Conservation (phyloP, 2,888 invertebrate genomes). For the Agrotis ipsilon region DNA sequence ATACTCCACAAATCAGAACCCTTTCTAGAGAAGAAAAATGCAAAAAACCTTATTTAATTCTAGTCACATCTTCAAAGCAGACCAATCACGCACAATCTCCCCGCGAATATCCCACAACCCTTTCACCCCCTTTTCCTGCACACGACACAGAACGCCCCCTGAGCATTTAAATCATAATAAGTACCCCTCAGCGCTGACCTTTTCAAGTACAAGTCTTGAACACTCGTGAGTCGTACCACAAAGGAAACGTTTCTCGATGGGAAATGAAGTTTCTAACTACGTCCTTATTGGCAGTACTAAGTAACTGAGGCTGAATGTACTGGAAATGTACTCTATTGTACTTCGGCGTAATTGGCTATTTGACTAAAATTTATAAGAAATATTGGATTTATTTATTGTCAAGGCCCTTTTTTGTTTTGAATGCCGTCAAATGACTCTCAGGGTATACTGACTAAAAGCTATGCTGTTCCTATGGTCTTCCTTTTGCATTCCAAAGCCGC, state of each 20-base stretch:
- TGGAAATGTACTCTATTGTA: neutral
- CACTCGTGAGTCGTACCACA: constrained; percentile 32
- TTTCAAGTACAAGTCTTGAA: constrained; percentile 39
- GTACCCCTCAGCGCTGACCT: constrained; percentile 47
- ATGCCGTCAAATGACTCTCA: no score
- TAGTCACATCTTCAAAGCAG: neutral
- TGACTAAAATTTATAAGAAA: no score
- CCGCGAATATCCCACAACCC: neutral
- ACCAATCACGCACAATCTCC: neutral
- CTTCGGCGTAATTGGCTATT: neutral
- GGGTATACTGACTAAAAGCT: no score
- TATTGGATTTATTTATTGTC: no score
- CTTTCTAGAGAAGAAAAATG: neutral
- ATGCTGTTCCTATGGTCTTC: no score
- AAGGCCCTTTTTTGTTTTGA: no score
- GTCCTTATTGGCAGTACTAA: constrained; percentile 19
- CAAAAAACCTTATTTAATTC: neutral
- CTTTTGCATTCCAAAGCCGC: no score
- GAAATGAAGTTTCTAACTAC: constrained; percentile 57
- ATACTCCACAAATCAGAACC: neutral
- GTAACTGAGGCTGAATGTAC: constrained; percentile 10
- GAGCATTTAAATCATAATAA: constrained; percentile 48
- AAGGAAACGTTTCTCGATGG: constrained; percentile 49
- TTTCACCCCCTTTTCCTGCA: constrained; percentile 14
- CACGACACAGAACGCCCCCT: constrained; percentile 7